Conservation (phyloP, 2,888 invertebrate genomes). For the Drosophila bunnanda region DNA sequence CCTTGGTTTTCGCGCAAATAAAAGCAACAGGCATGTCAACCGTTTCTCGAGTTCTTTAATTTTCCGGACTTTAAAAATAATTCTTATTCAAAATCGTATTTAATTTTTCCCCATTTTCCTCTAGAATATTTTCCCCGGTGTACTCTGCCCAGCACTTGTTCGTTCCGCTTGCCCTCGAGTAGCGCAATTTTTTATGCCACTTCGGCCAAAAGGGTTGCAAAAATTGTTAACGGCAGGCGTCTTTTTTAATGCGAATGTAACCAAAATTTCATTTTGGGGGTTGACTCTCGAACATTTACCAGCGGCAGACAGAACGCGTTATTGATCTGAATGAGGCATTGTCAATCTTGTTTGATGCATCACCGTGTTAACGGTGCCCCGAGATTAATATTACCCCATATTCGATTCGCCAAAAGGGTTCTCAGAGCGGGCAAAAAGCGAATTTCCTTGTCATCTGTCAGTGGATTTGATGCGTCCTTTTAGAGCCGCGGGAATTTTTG, state of each 20-base stretch:
- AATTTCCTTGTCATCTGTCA: conserved; percentile 78
- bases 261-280: conserved; percentile 58
- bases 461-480: conserved; percentile 64
- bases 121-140: background rate
- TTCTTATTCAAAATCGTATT: background rate
- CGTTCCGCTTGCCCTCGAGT: conserved; percentile 76
- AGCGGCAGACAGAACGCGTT: conserved; percentile 42
- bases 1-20: too few species aligned
- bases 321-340: conserved; percentile 73
- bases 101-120: background rate
- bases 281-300: conserved; percentile 48
- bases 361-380: conserved; percentile 29
- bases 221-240: conserved; percentile 55
- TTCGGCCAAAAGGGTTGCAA: conserved; percentile 75
- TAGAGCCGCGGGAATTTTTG: conserved; percentile 19
- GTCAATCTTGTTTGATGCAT: conserved; percentile 78
- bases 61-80: too few species aligned
- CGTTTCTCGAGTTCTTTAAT: too few species aligned
- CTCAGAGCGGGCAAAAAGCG: conserved; percentile 61
- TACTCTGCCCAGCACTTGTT: conserved; percentile 64
- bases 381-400: conserved; percentile 69
- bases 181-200: conserved; percentile 74
- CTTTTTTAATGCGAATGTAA: conserved; percentile 60
- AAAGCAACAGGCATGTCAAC: too few species aligned
- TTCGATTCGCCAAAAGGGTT: conserved; percentile 35